These are phyloP conservation scores for Caiman crocodilus DNA, from an alignment of 2,797 vertebrate genomes.

Conservation along the genomic window DNA sequence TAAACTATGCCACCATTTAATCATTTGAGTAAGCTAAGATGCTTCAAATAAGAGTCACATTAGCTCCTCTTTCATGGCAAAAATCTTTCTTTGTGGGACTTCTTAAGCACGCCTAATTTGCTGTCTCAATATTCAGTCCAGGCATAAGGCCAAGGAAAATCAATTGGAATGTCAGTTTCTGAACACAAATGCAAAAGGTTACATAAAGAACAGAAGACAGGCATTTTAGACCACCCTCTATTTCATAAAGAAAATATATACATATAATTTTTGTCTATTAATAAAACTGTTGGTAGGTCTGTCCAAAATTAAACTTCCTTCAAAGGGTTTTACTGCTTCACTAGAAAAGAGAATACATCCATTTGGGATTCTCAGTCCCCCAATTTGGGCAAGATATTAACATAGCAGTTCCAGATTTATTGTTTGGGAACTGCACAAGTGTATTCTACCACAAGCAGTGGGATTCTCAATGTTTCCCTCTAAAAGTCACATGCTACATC, in stretches of 20 bases:
- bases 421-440: background rate
- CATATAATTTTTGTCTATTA: constrained; percentile 61
- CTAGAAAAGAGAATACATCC: constrained; percentile 31
- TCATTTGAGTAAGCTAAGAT: constrained; percentile 77
- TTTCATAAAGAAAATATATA: constrained; percentile 45
- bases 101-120: constrained; percentile 85
- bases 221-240: constrained; percentile 85
- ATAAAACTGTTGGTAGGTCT: background rate
- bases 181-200: constrained; percentile 84
- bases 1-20: constrained; percentile 44
- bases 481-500: background rate
- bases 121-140: constrained; percentile 83
- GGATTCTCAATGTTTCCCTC: background rate
- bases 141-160: constrained; percentile 87
- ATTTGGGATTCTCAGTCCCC: constrained; percentile 5
- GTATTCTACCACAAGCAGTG: background rate
- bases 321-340: constrained; percentile 29
- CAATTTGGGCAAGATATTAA: constrained; percentile 20
- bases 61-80: constrained; percentile 81
- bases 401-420: background rate
- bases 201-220: constrained; percentile 82
- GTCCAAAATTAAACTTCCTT: background rate
- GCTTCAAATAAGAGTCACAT: constrained; percentile 77
- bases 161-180: constrained; percentile 82
- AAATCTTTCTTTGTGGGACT: constrained; percentile 81